A percentile compares a stretch with the other conserved stretches of the same genome.
Conservation (phyloP, 2,888 invertebrate genomes). For the Tipula lateralis region DNA sequence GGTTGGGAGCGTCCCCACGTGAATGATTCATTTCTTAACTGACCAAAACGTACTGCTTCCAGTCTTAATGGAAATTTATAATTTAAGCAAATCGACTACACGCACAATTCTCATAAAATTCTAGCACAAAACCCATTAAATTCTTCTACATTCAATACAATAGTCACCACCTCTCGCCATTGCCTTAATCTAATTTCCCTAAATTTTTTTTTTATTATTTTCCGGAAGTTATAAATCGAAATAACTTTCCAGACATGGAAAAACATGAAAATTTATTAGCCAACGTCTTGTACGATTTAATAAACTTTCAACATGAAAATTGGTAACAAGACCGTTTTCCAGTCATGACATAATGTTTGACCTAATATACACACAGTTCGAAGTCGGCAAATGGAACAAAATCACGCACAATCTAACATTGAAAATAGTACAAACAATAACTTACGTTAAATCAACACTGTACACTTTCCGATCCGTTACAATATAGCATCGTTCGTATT, state of each 20-base stretch:
- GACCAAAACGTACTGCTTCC: no score
- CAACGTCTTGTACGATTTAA: background rate
- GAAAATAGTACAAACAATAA: background rate
- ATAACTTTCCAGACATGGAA: background rate
- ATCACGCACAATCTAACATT: background rate
- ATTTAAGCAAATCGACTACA: background rate
- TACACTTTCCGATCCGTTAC: conserved; percentile 48
- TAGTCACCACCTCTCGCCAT: background rate
- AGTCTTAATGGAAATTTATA: no score
- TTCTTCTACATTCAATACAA: background rate
- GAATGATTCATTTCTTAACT: no score
- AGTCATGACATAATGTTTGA: background rate
- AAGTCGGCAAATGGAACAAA: background rate
- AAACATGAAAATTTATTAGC: background rate
- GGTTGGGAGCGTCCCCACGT: no score
- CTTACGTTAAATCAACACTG: conserved; percentile 45
- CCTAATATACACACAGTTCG: background rate
- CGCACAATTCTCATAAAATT: background rate
- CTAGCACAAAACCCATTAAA: background rate
- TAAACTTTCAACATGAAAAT: background rate
- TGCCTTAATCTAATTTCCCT: background rate
- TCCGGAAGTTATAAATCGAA: background rate
- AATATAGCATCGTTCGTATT: conserved; percentile 48
- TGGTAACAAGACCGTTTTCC: background rate
- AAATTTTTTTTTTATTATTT: background rate